Percentiles rank a stretch among this genome's conserved stretches.
phyloP scores from a whole-genome alignment of 2,113 vertebrate genomes.

The Montifringilla adamsi region DNA sequence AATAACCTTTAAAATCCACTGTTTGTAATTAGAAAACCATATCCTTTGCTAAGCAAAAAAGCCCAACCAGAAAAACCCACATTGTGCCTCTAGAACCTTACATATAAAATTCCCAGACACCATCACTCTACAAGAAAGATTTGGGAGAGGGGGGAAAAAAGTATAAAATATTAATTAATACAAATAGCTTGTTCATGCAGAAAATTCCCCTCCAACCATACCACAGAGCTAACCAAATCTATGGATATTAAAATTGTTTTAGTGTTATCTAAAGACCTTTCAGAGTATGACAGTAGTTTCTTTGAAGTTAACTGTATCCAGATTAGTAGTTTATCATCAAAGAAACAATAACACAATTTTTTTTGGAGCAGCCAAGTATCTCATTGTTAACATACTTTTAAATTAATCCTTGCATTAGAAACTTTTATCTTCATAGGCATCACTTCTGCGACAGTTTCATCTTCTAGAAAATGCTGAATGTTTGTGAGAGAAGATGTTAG shows the following conservation, averaged over 20 bases:
- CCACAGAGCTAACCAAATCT: not conserved
- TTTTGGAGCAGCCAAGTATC: slow-evolving; percentile 8
- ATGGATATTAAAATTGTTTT: slow-evolving; percentile 12
- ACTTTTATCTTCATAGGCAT: slow-evolving; percentile 96
- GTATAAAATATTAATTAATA: not conserved
- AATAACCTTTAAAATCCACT: not conserved
- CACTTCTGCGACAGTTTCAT: slow-evolving; percentile 85
- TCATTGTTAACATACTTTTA: slow-evolving; percentile 81
- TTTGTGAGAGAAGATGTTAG: slow-evolving; percentile 89
- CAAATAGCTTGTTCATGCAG: not conserved
- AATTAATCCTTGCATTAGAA: slow-evolving; percentile 85
- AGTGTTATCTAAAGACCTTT: slow-evolving; percentile 20
- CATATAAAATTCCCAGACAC: not conserved
- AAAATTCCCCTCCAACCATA: not conserved
- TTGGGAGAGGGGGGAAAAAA: not conserved
- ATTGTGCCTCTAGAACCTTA: not conserved
- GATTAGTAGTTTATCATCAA: slow-evolving; percentile 21
- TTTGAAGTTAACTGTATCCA: slow-evolving; percentile 40
- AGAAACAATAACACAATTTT: not conserved
- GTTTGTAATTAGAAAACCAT: not conserved
- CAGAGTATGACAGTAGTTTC: not conserved
- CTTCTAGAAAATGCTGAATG: slow-evolving; percentile 92
- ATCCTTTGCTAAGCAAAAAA: not conserved
- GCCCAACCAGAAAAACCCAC: not conserved
- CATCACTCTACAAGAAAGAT: not conserved